Evolutionary conservation across 2,888 invertebrate species (phyloP).

Genomic region (Drosophila birchii): DNA sequence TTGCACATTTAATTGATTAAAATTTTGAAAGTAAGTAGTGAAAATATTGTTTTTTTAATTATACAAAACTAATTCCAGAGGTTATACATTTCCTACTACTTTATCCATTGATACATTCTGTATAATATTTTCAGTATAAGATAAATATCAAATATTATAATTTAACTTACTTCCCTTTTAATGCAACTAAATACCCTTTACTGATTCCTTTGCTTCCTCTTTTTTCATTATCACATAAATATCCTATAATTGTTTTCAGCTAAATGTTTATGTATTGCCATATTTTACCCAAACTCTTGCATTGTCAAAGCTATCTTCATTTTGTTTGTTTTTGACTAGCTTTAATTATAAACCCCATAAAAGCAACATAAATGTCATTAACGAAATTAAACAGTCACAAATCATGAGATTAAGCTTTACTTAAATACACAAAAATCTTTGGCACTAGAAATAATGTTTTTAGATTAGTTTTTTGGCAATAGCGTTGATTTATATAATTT

Average conservation of each 20-base stretch:
- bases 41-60: background rate
- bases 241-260: background rate
- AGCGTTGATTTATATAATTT: background rate
- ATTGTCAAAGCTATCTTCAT: background rate
- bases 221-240: conserved; percentile 7
- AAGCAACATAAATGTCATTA: conserved; percentile 10
- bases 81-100: too few relatives aligned
- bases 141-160: too few relatives aligned
- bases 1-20: background rate
- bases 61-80: background rate
- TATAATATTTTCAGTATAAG: too few relatives aligned
- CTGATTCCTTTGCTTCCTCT: background rate
- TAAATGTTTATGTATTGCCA: background rate
- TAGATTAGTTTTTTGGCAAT: background rate
- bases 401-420: conserved; percentile 7
- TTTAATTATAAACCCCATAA: conserved; percentile 12
- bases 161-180: background rate
- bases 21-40: background rate
- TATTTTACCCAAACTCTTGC: background rate
- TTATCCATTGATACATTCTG: too few relatives aligned
- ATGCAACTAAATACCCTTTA: background rate
- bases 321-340: conserved; percentile 5
- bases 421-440: conserved; percentile 6
- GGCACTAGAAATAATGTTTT: background rate
- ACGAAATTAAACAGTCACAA: conserved; percentile 13